These are phyloP conservation scores for Hemicentrotus pulcherrimus DNA, from an alignment of 35 echinoderm and acorn worm genomes.

Conservation along the genomic window DNA sequence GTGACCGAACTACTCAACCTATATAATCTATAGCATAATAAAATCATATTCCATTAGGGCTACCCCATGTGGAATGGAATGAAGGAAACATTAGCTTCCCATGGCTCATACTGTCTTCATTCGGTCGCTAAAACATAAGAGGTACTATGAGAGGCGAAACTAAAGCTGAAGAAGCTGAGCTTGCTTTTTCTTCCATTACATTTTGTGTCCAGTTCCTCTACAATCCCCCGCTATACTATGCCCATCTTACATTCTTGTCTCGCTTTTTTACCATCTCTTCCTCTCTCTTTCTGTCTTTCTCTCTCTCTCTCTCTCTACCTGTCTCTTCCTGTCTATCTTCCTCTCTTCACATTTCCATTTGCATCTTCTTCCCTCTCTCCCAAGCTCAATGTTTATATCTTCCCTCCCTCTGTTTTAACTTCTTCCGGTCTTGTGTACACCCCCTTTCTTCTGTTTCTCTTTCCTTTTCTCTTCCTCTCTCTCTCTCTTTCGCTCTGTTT, in stretches of 20 bases:
- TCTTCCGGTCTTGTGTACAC: not conserved
- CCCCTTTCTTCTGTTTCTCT: not conserved
- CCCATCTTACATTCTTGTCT: too few species aligned
- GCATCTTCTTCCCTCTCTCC: too few species aligned
- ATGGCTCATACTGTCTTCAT: not conserved
- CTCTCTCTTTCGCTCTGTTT: not conserved
- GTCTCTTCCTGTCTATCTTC: not conserved
- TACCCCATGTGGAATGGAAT: not conserved
- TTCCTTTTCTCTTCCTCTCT: not conserved
- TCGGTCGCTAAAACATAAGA: not conserved
- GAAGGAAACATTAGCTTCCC: not conserved
- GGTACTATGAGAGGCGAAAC: not conserved
- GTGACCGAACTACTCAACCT: not conserved
- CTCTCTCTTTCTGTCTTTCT: too few species aligned
- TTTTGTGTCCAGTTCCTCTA: not conserved
- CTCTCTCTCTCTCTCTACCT: not conserved
- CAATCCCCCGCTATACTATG: too few species aligned
- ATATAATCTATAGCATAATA: not conserved
- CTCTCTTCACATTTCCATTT: not conserved
- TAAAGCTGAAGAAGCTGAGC: not conserved
- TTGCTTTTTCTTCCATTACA: not conserved
- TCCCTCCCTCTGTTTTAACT: not conserved
- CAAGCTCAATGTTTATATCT: not conserved
- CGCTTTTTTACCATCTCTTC: too few species aligned
- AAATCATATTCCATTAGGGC: slow-evolving; percentile 3